These are phyloP conservation scores for Lasius fuliginosus DNA, from an alignment of 2,888 invertebrate genomes.

Conservation along the genomic window DNA sequence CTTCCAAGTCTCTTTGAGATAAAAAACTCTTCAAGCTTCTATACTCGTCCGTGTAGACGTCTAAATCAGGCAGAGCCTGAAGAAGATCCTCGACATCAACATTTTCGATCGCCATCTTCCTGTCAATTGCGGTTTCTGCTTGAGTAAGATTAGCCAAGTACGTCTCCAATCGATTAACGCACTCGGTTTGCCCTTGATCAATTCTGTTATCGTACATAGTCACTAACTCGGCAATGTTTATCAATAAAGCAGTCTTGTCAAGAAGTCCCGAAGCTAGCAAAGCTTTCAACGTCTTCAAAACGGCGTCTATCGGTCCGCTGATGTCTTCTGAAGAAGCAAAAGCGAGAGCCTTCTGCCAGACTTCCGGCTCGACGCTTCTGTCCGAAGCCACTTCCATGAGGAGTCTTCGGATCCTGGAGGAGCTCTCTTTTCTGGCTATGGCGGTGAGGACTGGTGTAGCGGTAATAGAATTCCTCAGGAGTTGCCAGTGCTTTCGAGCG, in stretches of 20 bases:
- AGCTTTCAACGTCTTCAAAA: constrained; percentile 29
- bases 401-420: constrained; percentile 29
- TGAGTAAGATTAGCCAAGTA: neutral
- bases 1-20: constrained; percentile 14
- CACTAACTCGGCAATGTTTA: constrained; percentile 8
- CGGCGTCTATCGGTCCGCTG: constrained; percentile 29
- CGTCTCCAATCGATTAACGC: neutral
- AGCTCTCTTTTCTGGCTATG: constrained; percentile 24
- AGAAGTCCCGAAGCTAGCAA: constrained; percentile 12
- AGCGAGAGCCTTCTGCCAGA: constrained; percentile 36
- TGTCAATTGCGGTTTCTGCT: neutral
- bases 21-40: constrained; percentile 13
- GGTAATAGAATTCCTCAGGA: constrained; percentile 25
- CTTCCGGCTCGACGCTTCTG: neutral
- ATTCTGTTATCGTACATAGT: constrained; percentile 4
- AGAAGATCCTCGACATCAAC: constrained; percentile 44
- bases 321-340: constrained; percentile 15
- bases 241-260: neutral
- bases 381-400: constrained; percentile 17
- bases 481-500: constrained; percentile 11
- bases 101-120: neutral
- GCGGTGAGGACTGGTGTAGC: neutral
- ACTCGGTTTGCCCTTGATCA: neutral
- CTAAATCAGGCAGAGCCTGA: constrained; percentile 29
- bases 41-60: constrained; percentile 38